phyloP scores from a whole-genome alignment of 2,113 vertebrate genomes.

The Callipepla californica region DNA sequence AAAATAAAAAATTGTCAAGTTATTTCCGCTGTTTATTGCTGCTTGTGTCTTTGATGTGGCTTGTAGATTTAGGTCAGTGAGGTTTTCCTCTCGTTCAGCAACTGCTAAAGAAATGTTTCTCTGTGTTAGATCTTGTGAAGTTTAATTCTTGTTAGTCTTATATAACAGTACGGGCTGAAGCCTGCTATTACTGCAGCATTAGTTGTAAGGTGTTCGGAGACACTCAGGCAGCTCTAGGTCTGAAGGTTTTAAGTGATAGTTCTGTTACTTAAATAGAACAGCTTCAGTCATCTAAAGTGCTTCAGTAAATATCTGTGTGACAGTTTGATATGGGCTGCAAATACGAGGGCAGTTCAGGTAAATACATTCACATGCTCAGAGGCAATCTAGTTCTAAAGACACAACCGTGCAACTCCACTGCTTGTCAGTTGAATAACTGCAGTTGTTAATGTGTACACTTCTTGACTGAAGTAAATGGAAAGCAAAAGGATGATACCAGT shows the following conservation, averaged over 20 bases:
- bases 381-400: neutral
- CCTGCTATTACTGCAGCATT: neutral
- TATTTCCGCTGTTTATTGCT: neutral
- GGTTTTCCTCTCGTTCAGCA: neutral
- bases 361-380: neutral
- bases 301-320: neutral
- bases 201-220: neutral
- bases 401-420: neutral
- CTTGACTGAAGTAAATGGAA: neutral
- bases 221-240: neutral
- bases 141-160: neutral
- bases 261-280: neutral
- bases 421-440: neutral
- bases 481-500: neutral
- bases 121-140: neutral
- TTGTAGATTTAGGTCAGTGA: neutral
- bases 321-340: neutral
- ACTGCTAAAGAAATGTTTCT: neutral
- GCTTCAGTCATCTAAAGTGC: neutral
- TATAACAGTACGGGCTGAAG: neutral
- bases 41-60: neutral
- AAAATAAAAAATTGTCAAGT: neutral
- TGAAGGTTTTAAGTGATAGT: neutral
- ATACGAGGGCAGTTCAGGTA: neutral
- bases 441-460: neutral